Evolutionary conservation across 2,113 vertebrate species (phyloP).

Genomic region (Telmatochromis sp.): DNA sequence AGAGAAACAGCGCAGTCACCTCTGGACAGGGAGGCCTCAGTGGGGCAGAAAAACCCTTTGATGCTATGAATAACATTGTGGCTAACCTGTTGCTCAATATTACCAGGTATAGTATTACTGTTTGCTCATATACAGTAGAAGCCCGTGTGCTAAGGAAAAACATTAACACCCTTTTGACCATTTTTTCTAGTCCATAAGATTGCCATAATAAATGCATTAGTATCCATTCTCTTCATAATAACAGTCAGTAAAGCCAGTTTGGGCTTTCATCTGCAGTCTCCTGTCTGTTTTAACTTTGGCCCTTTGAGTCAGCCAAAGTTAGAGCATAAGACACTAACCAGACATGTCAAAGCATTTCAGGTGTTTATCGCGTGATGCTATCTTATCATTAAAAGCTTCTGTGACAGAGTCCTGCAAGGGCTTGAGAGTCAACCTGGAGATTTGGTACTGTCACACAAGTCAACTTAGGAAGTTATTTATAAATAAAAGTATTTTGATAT

Average conservation of each 20-base stretch:
- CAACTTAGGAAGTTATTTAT: not conserved
- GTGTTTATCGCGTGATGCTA: not conserved
- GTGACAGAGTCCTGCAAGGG: not conserved
- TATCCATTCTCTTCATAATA: not conserved
- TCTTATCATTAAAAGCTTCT: not conserved
- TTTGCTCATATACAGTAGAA: not conserved
- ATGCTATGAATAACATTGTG: conserved; percentile 95
- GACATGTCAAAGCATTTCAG: not conserved
- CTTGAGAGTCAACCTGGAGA: not conserved
- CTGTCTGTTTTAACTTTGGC: not conserved
- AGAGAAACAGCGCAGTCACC: conserved; percentile 76
- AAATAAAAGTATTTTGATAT: not conserved
- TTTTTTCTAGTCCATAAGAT: not conserved
- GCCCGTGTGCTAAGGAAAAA: not conserved
- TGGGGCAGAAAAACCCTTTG: conserved; percentile 83
- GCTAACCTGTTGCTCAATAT: conserved; percentile 91
- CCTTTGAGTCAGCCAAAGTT: not conserved
- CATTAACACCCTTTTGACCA: not conserved
- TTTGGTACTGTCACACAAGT: not conserved
- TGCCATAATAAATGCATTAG: not conserved
- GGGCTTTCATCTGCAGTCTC: not conserved
- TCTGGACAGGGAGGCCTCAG: conserved; percentile 69
- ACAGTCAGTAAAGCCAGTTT: not conserved
- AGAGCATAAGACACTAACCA: not conserved
- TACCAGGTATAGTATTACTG: conserved; percentile 77